Base-by-base conservation (phyloP, 2,113 vertebrate species). In the Columba livia region DNA sequence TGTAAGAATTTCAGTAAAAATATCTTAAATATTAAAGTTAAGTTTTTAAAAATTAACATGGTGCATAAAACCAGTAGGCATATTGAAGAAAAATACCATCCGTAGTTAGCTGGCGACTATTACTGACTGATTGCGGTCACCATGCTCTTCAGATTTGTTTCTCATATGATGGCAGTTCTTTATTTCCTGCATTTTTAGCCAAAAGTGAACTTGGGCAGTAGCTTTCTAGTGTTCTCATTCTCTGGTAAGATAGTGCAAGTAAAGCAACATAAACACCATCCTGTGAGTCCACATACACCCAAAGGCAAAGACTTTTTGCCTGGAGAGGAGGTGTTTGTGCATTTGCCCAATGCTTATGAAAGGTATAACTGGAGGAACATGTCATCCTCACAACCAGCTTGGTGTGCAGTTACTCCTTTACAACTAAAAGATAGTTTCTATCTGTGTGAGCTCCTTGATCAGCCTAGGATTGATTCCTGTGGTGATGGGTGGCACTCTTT, bases 211-310 rank as follows among this genome's bases (percentile, higher is more conserved):
- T 15, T 5, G 15, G 2, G 2, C 2, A 71, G n/a, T 24, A 71
- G 5, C 5, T 87, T 78, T 57, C 20, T 28, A 29, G 11, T 25
- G 24, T 56, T 91, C 17, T 67, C 3, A 23, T 60, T 75, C 14
- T 26, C 25, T 71, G 15, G 11, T 38, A 38, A 58, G 5, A 7
- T 67, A 51, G 18, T 54, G 64, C 21, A 74, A 70, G 47, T n/a
- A 57, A 58, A 62, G 18, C 8, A 65, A 16, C 3, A 18, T 26
- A 20, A 26, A 62, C 6, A 6, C 9, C 0, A 1, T 11, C 3
- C 3, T 78, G 17, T 38, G 40, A 40, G 2, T 15, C 7, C 29
- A 16, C 3, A 9, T 24, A 19, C 3, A 64, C 31, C 25, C 3
- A 47, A 56, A 67, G 8, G 6, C 12, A 79, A 90, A 71, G 56